Conservation (phyloP, 2,888 invertebrate species). For the Athetis lepigone region DNA sequence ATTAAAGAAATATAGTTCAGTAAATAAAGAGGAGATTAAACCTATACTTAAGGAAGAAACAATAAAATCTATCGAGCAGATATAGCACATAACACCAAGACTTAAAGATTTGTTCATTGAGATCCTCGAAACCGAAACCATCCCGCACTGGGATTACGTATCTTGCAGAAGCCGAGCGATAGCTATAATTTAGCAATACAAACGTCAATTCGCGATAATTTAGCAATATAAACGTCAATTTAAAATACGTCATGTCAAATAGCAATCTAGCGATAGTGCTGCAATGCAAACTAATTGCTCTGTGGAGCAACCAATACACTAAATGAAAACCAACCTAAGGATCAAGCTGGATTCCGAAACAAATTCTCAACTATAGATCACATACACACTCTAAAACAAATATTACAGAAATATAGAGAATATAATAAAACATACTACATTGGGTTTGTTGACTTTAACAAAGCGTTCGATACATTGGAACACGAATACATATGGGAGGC, state of each 20-base stretch:
- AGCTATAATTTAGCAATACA: no score
- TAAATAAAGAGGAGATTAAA: not conserved
- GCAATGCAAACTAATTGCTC: no score
- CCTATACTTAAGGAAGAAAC: slow-evolving; percentile 1
- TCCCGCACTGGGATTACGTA: not conserved
- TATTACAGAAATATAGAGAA: not conserved
- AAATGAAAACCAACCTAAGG: no score
- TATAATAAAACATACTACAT: not conserved
- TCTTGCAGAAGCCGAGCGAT: no score
- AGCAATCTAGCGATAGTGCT: no score
- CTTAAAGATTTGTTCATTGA: no score
- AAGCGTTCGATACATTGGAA: not conserved
- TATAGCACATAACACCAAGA: not conserved
- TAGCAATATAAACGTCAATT: no score
- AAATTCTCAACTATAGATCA: not conserved
- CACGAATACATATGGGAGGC: not conserved
- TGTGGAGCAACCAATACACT: no score
- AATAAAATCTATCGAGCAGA: not conserved
- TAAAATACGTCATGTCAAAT: no score
- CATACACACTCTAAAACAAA: not conserved
- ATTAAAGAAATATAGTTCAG: not conserved
- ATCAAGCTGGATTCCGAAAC: not conserved
- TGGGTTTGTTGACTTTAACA: not conserved
- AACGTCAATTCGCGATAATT: no score
- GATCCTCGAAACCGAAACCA: not conserved